Evolutionary conservation across 2,797 vertebrate species (phyloP).

Genomic region (Alcedo atthis): DNA sequence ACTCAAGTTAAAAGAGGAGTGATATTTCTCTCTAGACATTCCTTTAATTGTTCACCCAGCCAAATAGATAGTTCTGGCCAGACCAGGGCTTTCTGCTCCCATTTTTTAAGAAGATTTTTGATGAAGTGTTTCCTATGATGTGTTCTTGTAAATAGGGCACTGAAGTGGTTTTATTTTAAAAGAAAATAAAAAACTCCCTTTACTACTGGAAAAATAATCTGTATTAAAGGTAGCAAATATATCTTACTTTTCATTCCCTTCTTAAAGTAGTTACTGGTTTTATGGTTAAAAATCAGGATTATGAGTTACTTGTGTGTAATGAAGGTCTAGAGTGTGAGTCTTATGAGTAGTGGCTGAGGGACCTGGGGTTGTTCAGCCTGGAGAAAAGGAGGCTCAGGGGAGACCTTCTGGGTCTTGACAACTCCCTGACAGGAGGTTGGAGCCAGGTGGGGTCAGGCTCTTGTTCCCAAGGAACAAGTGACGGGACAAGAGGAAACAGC

Average conservation of each 20-base stretch:
- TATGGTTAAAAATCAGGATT: background rate
- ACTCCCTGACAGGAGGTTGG: background rate
- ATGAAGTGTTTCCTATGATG: fast-evolving
- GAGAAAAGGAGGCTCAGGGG: background rate
- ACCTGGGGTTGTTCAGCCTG: background rate
- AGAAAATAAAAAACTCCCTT: background rate
- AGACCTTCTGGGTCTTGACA: background rate
- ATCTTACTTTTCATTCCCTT: background rate
- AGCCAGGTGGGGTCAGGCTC: background rate
- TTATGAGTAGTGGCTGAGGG: background rate
- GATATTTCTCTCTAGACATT: conserved; percentile 48
- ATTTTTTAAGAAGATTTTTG: background rate
- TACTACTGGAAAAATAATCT: background rate
- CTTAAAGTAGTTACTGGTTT: background rate
- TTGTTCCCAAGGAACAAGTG: background rate
- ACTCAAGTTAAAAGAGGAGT: conserved; percentile 42
- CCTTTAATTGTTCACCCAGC: conserved; percentile 29
- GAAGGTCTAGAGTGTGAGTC: background rate
- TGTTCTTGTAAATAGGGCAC: background rate
- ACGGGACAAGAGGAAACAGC: background rate
- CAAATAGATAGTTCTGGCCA: background rate
- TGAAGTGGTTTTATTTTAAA: background rate
- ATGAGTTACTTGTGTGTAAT: background rate
- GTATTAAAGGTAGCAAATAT: background rate
- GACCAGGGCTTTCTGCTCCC: fast-evolving